Percentiles rank a stretch among this genome's conserved stretches.
phyloP scores from a whole-genome alignment of 2,888 invertebrate genomes.

The Hydriomena furcata region DNA sequence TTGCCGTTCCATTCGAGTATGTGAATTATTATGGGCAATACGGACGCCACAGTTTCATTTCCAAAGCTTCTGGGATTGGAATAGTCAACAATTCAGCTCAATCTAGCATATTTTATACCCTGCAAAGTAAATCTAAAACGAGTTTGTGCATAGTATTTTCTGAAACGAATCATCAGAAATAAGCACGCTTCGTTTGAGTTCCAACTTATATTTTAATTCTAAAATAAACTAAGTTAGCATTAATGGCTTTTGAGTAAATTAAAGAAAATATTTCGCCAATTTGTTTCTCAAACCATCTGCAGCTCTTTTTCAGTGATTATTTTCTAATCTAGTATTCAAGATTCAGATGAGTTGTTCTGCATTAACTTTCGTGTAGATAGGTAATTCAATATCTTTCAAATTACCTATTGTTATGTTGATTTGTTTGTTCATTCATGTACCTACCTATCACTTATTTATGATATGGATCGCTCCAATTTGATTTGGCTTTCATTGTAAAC shows the following conservation, averaged over 20 bases:
- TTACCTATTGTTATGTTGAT: too few relatives aligned
- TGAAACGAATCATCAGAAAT: neutral
- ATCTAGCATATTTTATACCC: too few relatives aligned
- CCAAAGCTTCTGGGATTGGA: conserved; percentile 22
- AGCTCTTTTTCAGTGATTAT: conserved; percentile 5
- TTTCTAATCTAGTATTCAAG: too few relatives aligned
- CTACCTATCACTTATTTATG: too few relatives aligned
- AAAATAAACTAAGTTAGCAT: conserved; percentile 4
- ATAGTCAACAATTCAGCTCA: neutral
- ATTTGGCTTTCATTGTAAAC: neutral
- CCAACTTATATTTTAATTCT: conserved; percentile 5
- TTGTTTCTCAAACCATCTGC: conserved; percentile 3
- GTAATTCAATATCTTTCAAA: too few relatives aligned
- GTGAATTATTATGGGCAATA: conserved; percentile 39
- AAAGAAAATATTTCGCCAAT: conserved; percentile 14
- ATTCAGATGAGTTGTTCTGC: too few relatives aligned
- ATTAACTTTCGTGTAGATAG: too few relatives aligned
- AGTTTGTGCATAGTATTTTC: neutral
- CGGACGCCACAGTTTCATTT: conserved; percentile 35
- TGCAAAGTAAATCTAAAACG: too few relatives aligned
- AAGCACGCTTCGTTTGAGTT: neutral
- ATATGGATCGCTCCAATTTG: neutral
- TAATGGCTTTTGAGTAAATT: conserved; percentile 15
- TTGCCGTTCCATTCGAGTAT: conserved; percentile 36
- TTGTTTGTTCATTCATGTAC: too few relatives aligned